Evolutionary conservation across 2,797 vertebrate species (phyloP).

Genomic region (Sitta carolinensis): DNA sequence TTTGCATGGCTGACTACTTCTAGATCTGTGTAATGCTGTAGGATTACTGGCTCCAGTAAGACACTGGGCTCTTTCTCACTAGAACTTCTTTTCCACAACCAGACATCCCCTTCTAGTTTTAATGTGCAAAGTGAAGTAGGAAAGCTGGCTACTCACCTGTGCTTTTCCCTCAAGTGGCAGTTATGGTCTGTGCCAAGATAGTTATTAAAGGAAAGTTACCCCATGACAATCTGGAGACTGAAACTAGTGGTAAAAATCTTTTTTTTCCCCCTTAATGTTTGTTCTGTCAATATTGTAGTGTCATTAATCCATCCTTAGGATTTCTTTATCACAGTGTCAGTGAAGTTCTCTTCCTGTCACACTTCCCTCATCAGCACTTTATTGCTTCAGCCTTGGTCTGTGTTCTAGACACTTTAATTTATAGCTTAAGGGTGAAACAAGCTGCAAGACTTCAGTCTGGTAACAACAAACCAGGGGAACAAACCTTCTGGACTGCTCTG

Average conservation of each 20-base stretch:
- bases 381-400: constrained; percentile 45
- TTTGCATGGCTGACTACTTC: neutral
- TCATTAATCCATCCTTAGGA: neutral
- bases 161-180: neutral
- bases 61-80: neutral
- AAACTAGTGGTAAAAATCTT: neutral
- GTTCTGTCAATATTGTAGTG: neutral
- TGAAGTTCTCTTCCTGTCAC: neutral
- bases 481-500: constrained; percentile 12
- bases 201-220: constrained; percentile 13
- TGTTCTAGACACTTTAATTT: constrained; percentile 51
- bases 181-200: neutral
- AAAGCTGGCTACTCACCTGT: neutral
- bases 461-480: neutral
- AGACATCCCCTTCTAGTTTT: neutral
- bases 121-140: neutral
- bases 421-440: constrained; percentile 3
- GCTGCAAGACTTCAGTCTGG: constrained; percentile 25
- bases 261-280: neutral
- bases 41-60: neutral
- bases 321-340: neutral
- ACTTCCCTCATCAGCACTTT: constrained; percentile 71
- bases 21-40: neutral
- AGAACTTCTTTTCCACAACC: neutral
- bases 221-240: constrained; percentile 51